Percentiles rank a stretch among this genome's conserved stretches.
These are phyloP conservation scores for Andricus quercusramuli DNA, from an alignment of 2,888 invertebrate species.

Conservation along the genomic window DNA sequence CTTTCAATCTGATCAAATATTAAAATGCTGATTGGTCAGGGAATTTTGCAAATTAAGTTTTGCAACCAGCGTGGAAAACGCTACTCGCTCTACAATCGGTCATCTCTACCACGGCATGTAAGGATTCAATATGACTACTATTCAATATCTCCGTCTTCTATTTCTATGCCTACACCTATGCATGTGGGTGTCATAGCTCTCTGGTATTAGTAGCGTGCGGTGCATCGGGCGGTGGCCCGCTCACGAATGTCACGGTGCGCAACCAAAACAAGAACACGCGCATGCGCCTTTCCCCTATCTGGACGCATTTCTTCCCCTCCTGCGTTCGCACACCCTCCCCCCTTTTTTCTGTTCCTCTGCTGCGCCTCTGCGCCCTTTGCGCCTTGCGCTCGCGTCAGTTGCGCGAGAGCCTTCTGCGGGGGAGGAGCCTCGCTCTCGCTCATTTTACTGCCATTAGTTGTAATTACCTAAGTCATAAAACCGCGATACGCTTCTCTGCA, in stretches of 20 bases:
- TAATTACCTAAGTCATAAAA: conserved; percentile 36
- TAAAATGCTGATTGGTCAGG: too few relatives aligned
- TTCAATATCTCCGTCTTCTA: neutral
- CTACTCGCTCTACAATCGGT: too few relatives aligned
- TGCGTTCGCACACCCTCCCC: neutral
- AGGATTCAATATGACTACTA: neutral
- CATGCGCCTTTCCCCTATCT: conserved; percentile 67
- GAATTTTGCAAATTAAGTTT: too few relatives aligned
- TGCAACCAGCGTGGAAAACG: too few relatives aligned
- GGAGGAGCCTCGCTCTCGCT: conserved; percentile 72
- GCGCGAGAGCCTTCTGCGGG: conserved; percentile 77
- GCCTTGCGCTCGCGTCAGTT: conserved; percentile 75
- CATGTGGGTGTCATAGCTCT: conserved; percentile 43
- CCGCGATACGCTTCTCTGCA: neutral
- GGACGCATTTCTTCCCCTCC: conserved; percentile 35
- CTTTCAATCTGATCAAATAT: too few relatives aligned
- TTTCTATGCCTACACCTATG: conserved; percentile 13
- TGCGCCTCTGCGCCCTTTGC: conserved; percentile 75
- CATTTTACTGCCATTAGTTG: conserved; percentile 42
- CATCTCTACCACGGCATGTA: too few relatives aligned
- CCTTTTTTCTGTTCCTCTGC: conserved; percentile 70
- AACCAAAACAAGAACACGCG: conserved; percentile 73
- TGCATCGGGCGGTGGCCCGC: conserved; percentile 79
- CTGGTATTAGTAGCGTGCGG: conserved; percentile 73
- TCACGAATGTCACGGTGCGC: conserved; percentile 67